These are phyloP conservation scores for Nyctibius grandis DNA, from an alignment of 2,797 vertebrate species.

Conservation along the genomic window DNA sequence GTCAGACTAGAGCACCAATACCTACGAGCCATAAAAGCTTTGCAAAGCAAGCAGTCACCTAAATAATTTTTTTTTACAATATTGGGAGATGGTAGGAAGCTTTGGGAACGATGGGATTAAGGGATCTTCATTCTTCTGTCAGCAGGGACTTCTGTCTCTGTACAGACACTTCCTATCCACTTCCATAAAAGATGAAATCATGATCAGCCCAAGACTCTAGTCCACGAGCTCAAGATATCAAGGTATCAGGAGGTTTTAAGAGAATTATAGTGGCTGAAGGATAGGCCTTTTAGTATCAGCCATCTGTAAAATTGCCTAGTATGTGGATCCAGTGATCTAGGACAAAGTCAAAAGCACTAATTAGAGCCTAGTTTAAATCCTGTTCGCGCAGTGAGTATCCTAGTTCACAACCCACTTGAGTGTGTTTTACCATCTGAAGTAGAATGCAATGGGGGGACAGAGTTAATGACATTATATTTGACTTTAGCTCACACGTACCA, in stretches of 20 bases:
- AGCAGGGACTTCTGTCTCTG: not conserved
- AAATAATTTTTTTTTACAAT: not conserved
- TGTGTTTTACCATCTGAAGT: not conserved
- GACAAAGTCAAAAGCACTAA: not conserved
- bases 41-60: not conserved
- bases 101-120: not conserved
- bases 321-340: not conserved
- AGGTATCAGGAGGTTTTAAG: not conserved
- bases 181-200: not conserved
- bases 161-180: not conserved
- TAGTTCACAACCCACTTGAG: not conserved
- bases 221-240: not conserved
- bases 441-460: not conserved
- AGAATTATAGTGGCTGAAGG: not conserved
- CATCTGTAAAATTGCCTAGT: not conserved
- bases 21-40: not conserved
- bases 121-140: not conserved
- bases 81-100: not conserved
- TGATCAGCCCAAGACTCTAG: not conserved
- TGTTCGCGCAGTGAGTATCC: not conserved
- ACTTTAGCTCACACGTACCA: conserved; percentile 74
- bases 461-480: not conserved
- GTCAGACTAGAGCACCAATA: not conserved
- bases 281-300: not conserved
- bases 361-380: not conserved